Conservation (phyloP, 2,888 invertebrate genomes). For the Drosophila peninsularis region DNA sequence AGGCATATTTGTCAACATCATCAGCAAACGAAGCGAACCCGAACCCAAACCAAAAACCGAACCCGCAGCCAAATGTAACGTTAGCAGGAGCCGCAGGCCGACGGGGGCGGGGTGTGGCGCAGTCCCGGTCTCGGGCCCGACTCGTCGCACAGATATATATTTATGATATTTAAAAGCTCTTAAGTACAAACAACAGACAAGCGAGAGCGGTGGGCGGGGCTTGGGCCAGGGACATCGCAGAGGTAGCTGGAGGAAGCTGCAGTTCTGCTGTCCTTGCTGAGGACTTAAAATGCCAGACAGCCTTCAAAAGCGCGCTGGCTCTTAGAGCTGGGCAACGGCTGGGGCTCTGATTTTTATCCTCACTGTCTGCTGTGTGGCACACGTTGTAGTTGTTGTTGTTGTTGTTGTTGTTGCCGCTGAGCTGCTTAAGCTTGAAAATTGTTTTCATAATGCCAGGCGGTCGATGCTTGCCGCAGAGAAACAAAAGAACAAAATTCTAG, state of each 20-base stretch:
- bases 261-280: constrained; percentile 61
- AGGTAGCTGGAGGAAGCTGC: constrained; percentile 58
- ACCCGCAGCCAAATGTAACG: constrained; percentile 55
- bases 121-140: constrained; percentile 44
- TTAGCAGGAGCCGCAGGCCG: constrained; percentile 27
- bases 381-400: constrained; percentile 14
- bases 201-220: constrained; percentile 45
- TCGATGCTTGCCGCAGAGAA: constrained; percentile 32
- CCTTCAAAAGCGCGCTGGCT: constrained; percentile 59
- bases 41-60: constrained; percentile 15
- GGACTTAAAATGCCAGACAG: constrained; percentile 70
- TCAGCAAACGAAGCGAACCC: constrained; percentile 54
- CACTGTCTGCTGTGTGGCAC: constrained; percentile 51
- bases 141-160: constrained; percentile 73
- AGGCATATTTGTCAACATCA: constrained; percentile 83
- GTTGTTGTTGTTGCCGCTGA: constrained; percentile 26
- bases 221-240: neutral
- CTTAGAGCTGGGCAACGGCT: constrained; percentile 20
- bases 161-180: constrained; percentile 82
- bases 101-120: neutral
- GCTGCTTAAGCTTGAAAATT: constrained; percentile 78
- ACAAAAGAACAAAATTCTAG: neutral
- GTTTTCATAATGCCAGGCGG: constrained; percentile 72
- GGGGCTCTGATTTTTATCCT: constrained; percentile 50
- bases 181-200: constrained; percentile 81